Conservation (phyloP, 2,797 vertebrate species). For the Acipenser transmontanus region DNA sequence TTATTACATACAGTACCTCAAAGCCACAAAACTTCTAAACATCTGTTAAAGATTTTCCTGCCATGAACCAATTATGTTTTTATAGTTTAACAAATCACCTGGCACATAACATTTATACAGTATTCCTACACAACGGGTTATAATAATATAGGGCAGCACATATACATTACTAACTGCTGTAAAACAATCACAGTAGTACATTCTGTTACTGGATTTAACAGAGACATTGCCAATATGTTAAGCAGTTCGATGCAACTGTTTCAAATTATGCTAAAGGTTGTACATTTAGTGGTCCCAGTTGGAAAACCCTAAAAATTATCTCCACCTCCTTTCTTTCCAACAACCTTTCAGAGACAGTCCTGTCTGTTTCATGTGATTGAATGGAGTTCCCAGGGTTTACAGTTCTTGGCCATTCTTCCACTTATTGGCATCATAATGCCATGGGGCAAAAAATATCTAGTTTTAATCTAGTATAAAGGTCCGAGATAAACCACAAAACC, state of each 20-base stretch:
- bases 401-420: too few species aligned
- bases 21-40: conserved; percentile 25
- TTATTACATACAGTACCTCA: conserved; percentile 15
- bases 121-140: conserved; percentile 43
- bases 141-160: conserved; percentile 40
- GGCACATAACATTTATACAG: conserved; percentile 33
- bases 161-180: conserved; percentile 34
- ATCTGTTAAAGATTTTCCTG: conserved; percentile 42
- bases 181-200: conserved; percentile 38
- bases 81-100: conserved; percentile 36
- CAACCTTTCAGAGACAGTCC: too few species aligned
- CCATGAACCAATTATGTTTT: conserved; percentile 38
- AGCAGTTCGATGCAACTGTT: conserved; percentile 44
- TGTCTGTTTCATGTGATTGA: too few species aligned
- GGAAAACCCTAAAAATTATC: too few species aligned
- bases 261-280: conserved; percentile 44
- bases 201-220: conserved; percentile 45
- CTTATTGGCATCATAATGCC: too few species aligned
- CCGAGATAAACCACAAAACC: too few species aligned
- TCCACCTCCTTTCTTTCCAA: too few species aligned
- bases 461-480: too few species aligned
- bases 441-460: too few species aligned
- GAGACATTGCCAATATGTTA: conserved; percentile 50
- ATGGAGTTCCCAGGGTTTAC: too few species aligned
- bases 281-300: too few species aligned